Evolutionary conservation across 2,113 vertebrate species (phyloP), one percentile per base, ranked within the genome.

Genomic region (Paracanthobrama guichenoti): DNA sequence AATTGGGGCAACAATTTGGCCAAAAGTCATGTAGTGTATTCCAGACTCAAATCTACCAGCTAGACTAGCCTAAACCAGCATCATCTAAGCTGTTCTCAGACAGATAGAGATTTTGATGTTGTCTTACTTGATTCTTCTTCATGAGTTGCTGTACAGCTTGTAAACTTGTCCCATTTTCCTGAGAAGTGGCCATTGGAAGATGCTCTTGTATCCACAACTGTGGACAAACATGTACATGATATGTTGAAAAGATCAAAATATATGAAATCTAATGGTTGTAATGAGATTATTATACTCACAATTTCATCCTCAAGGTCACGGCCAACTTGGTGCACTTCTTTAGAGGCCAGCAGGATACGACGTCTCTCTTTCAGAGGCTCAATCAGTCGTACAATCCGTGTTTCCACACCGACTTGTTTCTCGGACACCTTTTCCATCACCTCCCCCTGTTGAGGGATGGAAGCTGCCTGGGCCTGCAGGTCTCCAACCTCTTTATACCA

Each of bases 281-380:
- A 24, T 11, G 44, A 53, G 59, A 6, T 18, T 7, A 3, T 8
- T 5, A 24, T 8, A 92, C 96, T 95, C 91, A 98, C 97, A 26
- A 97, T 94, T 90, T 98, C 96, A 0, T 97, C 97, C 84, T 98
- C 96, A 83, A 96, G 91, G 92, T 97, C 97, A 39, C 96, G 95
- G 44, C 94, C 95, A 28, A 98, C 96, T 91, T 98, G 97, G 46
- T 97, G 97, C n/a, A 97, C 93, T 86, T 98, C 97, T 85, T 98
- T 98, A 16, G 96, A 95, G 0, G 97, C 96, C 84, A 98, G 89
- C 42, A 98, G 92, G 88, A 98, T 92, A 39, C 97, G 93, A 14
- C 96, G 92, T 3, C 96, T 92, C 88, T 98, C 96, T 90, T 97
- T 97, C 86, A 98, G 86, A 0, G 96, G 97, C 90, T 98, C 96